Conservation (phyloP, 2,797 vertebrate genomes). For the Pseudochromis fuscus region DNA sequence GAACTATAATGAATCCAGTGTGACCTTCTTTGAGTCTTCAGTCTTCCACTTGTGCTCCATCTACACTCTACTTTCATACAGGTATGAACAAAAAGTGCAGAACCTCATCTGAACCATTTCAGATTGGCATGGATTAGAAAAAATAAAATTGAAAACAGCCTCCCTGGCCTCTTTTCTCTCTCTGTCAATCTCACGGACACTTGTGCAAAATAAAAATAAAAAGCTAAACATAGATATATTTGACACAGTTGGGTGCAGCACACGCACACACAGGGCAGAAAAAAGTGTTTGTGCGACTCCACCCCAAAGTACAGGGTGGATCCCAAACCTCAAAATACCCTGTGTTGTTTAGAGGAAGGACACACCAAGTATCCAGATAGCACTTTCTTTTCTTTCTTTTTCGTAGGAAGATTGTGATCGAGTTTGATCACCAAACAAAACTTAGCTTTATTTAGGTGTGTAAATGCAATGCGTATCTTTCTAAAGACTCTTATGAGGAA, state of each 20-base stretch:
- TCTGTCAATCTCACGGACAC: background rate
- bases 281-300: slow-evolving; percentile 72
- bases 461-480: slow-evolving; percentile 38
- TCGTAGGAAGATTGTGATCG: slow-evolving; percentile 31
- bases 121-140: background rate
- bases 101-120: background rate
- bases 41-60: background rate
- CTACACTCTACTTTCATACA: background rate
- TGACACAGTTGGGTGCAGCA: slow-evolving; percentile 52
- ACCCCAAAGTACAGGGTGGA: slow-evolving; percentile 84
- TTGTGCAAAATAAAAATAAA: slow-evolving; percentile 47
- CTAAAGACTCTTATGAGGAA: slow-evolving; percentile 18
- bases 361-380: slow-evolving; percentile 67
- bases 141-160: background rate
- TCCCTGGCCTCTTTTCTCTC: slow-evolving; percentile 1
- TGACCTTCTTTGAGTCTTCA: background rate
- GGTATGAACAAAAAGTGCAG: background rate
- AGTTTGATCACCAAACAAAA: slow-evolving; percentile 18
- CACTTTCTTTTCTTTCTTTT: slow-evolving; percentile 45
- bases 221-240: slow-evolving; percentile 55
- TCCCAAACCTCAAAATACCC: slow-evolving; percentile 81
- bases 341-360: slow-evolving; percentile 72
- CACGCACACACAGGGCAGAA: slow-evolving; percentile 47
- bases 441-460: slow-evolving; percentile 21
- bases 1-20: background rate